These are phyloP conservation scores for Halichoerus grypus DNA, from an alignment of 2,113 vertebrate genomes.

Conservation along the genomic window DNA sequence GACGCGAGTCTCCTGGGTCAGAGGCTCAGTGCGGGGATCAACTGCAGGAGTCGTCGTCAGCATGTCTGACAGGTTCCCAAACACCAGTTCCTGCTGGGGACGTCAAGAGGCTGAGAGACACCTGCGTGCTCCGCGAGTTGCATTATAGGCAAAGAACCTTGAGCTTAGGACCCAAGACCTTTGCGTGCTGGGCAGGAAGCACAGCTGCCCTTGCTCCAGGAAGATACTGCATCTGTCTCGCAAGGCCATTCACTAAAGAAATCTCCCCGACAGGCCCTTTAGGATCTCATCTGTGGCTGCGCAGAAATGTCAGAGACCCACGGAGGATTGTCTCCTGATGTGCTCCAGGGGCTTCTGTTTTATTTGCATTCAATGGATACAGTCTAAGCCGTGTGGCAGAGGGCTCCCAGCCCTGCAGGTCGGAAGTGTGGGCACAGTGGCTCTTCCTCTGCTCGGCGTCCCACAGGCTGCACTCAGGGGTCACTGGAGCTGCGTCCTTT, in stretches of 20 bases:
- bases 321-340: neutral
- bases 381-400: too few species aligned
- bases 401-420: neutral
- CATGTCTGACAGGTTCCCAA: neutral
- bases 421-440: rapidly evolving
- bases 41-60: rapidly evolving
- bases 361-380: neutral
- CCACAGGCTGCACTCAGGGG: neutral
- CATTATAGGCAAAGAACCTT: neutral
- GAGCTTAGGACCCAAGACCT: neutral
- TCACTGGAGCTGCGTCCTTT: neutral
- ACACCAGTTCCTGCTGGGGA: neutral
- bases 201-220: neutral
- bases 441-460: neutral
- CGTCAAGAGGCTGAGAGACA: rapidly evolving
- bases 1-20: neutral
- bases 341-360: neutral
- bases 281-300: too few species aligned
- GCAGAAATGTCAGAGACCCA: too few species aligned
- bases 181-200: too few species aligned
- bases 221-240: too few species aligned
- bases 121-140: neutral
- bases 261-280: neutral
- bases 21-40: rapidly evolving
- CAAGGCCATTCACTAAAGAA: neutral